A percentile compares a stretch with the other conserved stretches of the same genome.
Conservation (phyloP, 2,888 invertebrate genomes). For the Thereva unica region DNA sequence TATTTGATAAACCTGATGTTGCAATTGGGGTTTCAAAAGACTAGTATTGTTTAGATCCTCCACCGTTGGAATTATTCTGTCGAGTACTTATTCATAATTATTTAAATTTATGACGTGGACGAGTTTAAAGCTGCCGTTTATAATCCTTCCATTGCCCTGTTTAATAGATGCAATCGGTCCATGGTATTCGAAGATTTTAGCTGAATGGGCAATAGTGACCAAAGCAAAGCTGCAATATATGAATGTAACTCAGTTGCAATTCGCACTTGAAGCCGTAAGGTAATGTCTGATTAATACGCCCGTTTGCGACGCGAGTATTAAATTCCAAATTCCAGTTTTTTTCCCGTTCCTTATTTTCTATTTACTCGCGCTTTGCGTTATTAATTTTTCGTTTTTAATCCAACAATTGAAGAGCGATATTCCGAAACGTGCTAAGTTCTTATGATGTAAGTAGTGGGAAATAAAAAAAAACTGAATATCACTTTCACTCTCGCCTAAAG, state of each 20-base stretch:
- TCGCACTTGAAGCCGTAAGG: no score
- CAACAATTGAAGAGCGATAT: no score
- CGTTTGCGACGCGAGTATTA: no score
- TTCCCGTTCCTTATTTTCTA: no score
- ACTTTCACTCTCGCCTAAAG: no score
- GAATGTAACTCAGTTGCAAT: not conserved
- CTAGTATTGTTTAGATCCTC: conserved; percentile 10
- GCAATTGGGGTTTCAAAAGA: conserved; percentile 16
- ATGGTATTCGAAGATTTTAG: conserved; percentile 10
- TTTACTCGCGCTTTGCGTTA: no score
- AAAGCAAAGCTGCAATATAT: conserved; percentile 17
- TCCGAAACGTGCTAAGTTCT: no score
- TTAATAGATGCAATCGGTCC: conserved; percentile 20
- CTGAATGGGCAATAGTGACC: not conserved
- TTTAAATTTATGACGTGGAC: conserved; percentile 22
- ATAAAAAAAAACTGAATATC: no score
- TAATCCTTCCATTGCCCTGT: conserved; percentile 24
- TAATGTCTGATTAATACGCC: no score
- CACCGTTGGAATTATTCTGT: conserved; percentile 2
- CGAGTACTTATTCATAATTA: conserved; percentile 20
- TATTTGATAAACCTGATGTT: conserved; percentile 28
- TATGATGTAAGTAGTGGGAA: no score
- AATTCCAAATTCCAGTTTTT: no score
- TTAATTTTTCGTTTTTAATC: no score
- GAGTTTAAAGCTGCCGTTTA: conserved; percentile 18